Evolutionary conservation across 2,113 vertebrate genomes (phyloP).

Genomic region (Thamnaconus septentrionalis): DNA sequence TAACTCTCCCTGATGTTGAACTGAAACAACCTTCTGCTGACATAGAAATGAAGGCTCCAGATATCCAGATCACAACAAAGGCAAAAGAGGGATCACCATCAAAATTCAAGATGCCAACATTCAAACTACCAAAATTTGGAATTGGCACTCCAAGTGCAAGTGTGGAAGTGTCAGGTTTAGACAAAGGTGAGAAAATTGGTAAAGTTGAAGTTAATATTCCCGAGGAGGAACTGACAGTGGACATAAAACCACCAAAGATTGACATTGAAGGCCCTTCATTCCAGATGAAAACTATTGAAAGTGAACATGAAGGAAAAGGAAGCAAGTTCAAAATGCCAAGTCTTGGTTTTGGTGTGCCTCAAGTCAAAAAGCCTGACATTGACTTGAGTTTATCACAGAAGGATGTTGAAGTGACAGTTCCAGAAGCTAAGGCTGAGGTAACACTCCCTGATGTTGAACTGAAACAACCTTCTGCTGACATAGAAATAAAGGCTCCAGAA

Average conservation of each 20-base stretch:
- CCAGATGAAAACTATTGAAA: conserved; percentile 2
- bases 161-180: neutral
- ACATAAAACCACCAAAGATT: neutral
- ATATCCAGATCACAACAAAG: neutral
- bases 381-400: conserved; percentile 39
- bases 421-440: conserved; percentile 23
- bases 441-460: conserved; percentile 20
- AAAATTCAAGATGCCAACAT: conserved; percentile 51
- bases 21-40: conserved; percentile 1
- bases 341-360: conserved; percentile 49
- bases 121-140: conserved; percentile 59
- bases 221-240: neutral
- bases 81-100: conserved; percentile 17
- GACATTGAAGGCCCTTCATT: neutral
- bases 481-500: too few relatives aligned
- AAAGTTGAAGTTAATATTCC: neutral
- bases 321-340: conserved; percentile 57
- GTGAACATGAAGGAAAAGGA: conserved; percentile 5
- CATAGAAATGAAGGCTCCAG: conserved; percentile 29
- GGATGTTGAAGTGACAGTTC: conserved; percentile 34
- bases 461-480: too few relatives aligned
- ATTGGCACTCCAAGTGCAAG: neutral
- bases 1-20: conserved; percentile 5
- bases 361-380: conserved; percentile 40
- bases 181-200: conserved; percentile 20